Evolutionary conservation across 2,113 vertebrate genomes (phyloP).

Genomic region (Eurystomus gularis): DNA sequence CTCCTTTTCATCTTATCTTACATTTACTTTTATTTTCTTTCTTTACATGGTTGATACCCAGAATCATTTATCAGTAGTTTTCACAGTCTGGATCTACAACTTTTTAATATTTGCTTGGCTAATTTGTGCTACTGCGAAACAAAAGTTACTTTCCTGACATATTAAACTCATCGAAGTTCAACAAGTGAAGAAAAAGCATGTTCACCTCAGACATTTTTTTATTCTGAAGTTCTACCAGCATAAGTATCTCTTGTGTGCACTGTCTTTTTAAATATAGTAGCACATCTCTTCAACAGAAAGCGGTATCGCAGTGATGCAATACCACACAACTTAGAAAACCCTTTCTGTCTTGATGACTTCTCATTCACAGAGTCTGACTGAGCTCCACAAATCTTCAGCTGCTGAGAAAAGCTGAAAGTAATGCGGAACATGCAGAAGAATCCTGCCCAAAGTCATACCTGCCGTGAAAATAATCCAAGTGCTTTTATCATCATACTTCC

Average conservation of each 20-base stretch:
- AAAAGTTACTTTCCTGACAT: neutral
- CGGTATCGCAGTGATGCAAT: neutral
- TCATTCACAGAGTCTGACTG: neutral
- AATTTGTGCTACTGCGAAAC: neutral
- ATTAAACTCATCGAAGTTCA: neutral
- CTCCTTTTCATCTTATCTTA: neutral
- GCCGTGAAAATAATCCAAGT: neutral
- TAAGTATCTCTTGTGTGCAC: accelerated
- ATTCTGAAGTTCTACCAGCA: neutral
- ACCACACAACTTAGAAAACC: neutral
- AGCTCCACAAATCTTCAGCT: neutral
- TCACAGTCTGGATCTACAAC: neutral
- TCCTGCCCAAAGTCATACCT: neutral
- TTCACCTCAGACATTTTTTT: neutral
- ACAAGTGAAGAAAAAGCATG: neutral
- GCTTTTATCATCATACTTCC: neutral
- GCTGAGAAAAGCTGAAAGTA: neutral
- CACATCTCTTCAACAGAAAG: neutral
- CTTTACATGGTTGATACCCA: neutral
- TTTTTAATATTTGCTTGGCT: neutral
- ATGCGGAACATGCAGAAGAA: neutral
- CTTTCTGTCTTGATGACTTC: neutral
- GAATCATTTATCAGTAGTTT: neutral
- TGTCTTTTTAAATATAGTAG: neutral
- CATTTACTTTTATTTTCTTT: neutral